Evolutionary conservation across 2,797 vertebrate species (phyloP).

Genomic region (Thunnus albacares): DNA sequence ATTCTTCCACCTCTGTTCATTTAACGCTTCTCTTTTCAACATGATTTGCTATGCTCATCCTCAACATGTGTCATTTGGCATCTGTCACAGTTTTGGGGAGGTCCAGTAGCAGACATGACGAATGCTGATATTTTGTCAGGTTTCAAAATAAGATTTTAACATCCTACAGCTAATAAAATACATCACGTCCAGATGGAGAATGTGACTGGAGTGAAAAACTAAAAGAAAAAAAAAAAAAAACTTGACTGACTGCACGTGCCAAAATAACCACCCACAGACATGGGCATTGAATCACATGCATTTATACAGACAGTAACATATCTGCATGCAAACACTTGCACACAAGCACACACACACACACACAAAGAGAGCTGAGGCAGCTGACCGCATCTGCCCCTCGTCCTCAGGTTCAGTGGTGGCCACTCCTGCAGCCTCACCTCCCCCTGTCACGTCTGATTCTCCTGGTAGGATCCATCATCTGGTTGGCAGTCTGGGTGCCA

Average conservation of each 20-base stretch:
- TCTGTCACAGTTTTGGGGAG: slow-evolving; percentile 63
- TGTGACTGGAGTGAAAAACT: slow-evolving; percentile 61
- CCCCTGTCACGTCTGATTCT: slow-evolving; percentile 83
- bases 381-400: slow-evolving; percentile 80
- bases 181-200: slow-evolving; percentile 80
- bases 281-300: slow-evolving; percentile 50
- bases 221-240: slow-evolving; percentile 26
- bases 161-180: slow-evolving; percentile 72
- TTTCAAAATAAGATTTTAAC: slow-evolving; percentile 70
- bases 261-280: slow-evolving; percentile 71
- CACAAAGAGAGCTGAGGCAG: slow-evolving; percentile 56
- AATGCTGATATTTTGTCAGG: slow-evolving; percentile 79
- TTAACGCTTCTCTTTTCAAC: slow-evolving; percentile 5
- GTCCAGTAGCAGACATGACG: slow-evolving; percentile 62
- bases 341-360: slow-evolving; percentile 16
- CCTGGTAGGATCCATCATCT: slow-evolving; percentile 88
- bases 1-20: slow-evolving; percentile 13
- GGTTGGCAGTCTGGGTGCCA: slow-evolving; percentile 86
- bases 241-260: slow-evolving; percentile 42
- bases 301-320: slow-evolving; percentile 39
- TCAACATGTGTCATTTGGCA: slow-evolving; percentile 72
- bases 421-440: slow-evolving; percentile 76
- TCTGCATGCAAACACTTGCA: slow-evolving; percentile 31
- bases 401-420: slow-evolving; percentile 80
- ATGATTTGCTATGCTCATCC: slow-evolving; percentile 25